phyloP scores from a whole-genome alignment of 2,797 vertebrate species.

The Monodelphis domestica region DNA sequence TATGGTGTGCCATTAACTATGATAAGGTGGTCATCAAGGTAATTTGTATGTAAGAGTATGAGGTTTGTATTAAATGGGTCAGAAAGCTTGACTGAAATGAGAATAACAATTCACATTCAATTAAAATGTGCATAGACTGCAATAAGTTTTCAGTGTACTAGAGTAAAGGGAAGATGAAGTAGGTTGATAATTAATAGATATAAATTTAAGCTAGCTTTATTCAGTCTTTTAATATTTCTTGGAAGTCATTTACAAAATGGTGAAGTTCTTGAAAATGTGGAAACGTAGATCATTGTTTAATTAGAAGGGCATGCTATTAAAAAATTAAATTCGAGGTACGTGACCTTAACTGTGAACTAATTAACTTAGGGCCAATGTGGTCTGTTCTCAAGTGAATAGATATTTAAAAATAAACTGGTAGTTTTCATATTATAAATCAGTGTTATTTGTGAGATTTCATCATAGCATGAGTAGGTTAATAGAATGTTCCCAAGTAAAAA shows the following conservation, averaged over 20 bases:
- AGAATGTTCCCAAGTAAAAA: not conserved
- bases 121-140: slow-evolving; percentile 60
- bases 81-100: slow-evolving; percentile 62
- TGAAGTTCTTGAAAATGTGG: slow-evolving; percentile 57
- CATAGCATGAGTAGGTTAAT: slow-evolving; percentile 3
- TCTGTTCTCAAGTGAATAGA: slow-evolving; percentile 47
- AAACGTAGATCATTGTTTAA: slow-evolving; percentile 58
- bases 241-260: slow-evolving; percentile 55
- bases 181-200: slow-evolving; percentile 66
- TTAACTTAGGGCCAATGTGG: slow-evolving; percentile 46
- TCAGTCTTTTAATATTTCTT: slow-evolving; percentile 66
- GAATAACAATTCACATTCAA: slow-evolving; percentile 62
- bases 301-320: slow-evolving; percentile 34
- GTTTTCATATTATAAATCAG: slow-evolving; percentile 26
- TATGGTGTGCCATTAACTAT: slow-evolving; percentile 45
- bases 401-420: slow-evolving; percentile 59
- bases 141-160: slow-evolving; percentile 62
- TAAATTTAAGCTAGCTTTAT: slow-evolving; percentile 72
- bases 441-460: slow-evolving; percentile 39
- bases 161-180: slow-evolving; percentile 52
- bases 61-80: slow-evolving; percentile 62
- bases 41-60: slow-evolving; percentile 60
- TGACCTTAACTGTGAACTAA: slow-evolving; percentile 53
- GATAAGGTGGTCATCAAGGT: slow-evolving; percentile 47
- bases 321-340: slow-evolving; percentile 12